Evolutionary conservation across 2,888 invertebrate species (phyloP), one percentile per base, ranked within the genome.

Genomic region (Osmoderma eremita): DNA sequence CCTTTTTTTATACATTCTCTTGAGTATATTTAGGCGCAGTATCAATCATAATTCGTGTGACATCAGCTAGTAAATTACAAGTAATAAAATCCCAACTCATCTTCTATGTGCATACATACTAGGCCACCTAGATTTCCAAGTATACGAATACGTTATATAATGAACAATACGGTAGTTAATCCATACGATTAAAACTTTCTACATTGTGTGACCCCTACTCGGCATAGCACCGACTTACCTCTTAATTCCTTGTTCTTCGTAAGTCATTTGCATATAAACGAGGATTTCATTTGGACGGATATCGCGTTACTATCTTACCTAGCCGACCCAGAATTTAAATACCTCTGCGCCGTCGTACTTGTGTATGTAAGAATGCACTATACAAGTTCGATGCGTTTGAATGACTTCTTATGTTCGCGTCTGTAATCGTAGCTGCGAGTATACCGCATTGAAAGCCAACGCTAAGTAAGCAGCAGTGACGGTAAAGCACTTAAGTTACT

Each of bases 241-340:
- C 15, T 61, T 61, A 61, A 61, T 61, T 24, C 58, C 58, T n/a
- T 18, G 45, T 61, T 61, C 58, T 61, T 45, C 58, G 45, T 15
- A n/a, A 10, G 45, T 45, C 41, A 61, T 61, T 61, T 61, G 58
- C 58, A 61, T 61, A 61, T 61, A 61, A 61, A 61, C 45, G 58
- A 61, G 58, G 58, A 61, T 48, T 61, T 61, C 45, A 61, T 61
- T 61, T 61, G 30, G 36, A 61, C 58, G 58, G 45, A 45, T 61
- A 61, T 61, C 58, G 58, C 58, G 17, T 61, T 61, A 45, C 58
- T 18, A 18, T 38, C 30, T 30, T 10, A 15, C 15, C 13, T 17
- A 3, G 58, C 17, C 58, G 58, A 61, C 58, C 58, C 36, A 48
- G 45, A 61, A 61, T 61, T 30, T 48, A 48, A 61, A 61, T 45